Evolutionary conservation across 2,113 vertebrate species (phyloP), one percentile per base, ranked within the genome.

Genomic region (Tragulus kanchil): DNA sequence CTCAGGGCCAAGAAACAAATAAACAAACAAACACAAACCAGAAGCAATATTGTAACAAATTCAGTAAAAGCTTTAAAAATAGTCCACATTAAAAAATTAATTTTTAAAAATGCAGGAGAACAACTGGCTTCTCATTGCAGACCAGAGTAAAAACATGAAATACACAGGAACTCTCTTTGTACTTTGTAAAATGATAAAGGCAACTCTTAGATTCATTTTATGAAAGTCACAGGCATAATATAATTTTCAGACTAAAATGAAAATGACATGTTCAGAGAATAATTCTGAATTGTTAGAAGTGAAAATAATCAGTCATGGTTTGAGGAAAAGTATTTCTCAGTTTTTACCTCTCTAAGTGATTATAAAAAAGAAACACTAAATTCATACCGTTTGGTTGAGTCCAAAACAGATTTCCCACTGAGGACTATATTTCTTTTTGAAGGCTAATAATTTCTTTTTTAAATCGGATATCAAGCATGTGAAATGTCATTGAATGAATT

Each of bases 201-300:
- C 2, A 93, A 21, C 31, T n/a, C 61, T 81, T 8, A 26, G 6
- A 93, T 89, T 93, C 10, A 67, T 93, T 67, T 90, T 26, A 71
- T 86, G 14, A 77, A 67, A 92, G 62, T 25, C 31, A 90, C 19
- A 71, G 6, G 15, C 25, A 81, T 56, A 62, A 73, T 62, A 65
- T 75, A 64, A 13, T 85, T 93, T 93, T 82, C 21, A 91, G 26
- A 62, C 94, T 90, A 58, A 95, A 96, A 83, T 48, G n/a, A 89
- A 91, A 94, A 94, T 84, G 31, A 59, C 3, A 62, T 58, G 19
- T 77, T 61, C 14, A 78, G 48, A 89, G 58, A 89, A 48, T 86
- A 84, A 67, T 77, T 89, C 7, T 65, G 54, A 88, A 52, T 64
- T 89, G 5, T 67, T 42, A 88, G 36, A 93, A 62, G 21, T 16